phyloP scores from a whole-genome alignment of 53 echinoderm and acorn worm species.

The Actinopyga echinites region DNA sequence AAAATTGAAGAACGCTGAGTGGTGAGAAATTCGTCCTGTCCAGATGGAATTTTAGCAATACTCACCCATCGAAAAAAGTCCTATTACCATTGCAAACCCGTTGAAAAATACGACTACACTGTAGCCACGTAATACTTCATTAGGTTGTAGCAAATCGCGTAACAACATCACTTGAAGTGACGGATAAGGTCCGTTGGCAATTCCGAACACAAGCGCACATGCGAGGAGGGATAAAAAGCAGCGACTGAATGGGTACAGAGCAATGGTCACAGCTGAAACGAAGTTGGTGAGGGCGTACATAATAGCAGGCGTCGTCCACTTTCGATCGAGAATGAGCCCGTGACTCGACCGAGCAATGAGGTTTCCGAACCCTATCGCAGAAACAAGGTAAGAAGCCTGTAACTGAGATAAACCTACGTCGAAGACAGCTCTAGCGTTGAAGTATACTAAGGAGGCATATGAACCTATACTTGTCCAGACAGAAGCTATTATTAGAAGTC shows the following conservation, averaged over 20 bases:
- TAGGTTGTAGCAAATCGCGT: background rate
- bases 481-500: background rate
- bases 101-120: slow-evolving; percentile 15
- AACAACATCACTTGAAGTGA: slow-evolving; percentile 22
- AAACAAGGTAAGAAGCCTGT: background rate
- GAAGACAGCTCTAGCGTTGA: slow-evolving; percentile 18
- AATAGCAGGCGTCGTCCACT: background rate
- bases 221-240: background rate
- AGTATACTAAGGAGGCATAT: background rate
- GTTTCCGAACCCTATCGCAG: slow-evolving; percentile 11
- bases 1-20: too few relatives aligned
- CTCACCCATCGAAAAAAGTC: slow-evolving; percentile 8
- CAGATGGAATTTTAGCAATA: background rate
- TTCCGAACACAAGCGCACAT: background rate
- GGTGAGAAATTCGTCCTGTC: too few relatives aligned
- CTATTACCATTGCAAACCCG: slow-evolving; percentile 9
- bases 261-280: background rate
- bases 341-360: background rate
- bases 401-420: slow-evolving; percentile 6
- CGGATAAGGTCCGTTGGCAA: slow-evolving; percentile 12
- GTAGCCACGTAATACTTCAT: slow-evolving; percentile 2
- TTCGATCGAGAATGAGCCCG: slow-evolving; percentile 10
- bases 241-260: background rate
- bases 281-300: background rate
- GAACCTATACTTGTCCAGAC: slow-evolving; percentile 10